These are phyloP conservation scores for Mastigias papua DNA, from an alignment of 30 jellyfish, hydroid and myxozoan species.

Conservation along the genomic window DNA sequence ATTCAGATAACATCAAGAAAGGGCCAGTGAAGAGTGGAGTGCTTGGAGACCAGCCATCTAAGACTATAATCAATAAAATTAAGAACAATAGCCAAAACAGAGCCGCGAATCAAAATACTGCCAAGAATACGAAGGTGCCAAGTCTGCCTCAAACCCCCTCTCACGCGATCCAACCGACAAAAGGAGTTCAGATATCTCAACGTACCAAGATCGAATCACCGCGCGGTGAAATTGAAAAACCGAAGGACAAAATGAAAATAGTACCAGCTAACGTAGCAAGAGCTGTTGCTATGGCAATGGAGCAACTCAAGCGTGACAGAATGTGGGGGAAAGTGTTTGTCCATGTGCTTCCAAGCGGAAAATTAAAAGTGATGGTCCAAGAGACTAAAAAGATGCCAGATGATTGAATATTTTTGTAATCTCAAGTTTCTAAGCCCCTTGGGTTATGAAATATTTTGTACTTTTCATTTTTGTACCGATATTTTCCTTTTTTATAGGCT, in stretches of 20 bases:
- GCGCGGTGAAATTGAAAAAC: conserved; percentile 39
- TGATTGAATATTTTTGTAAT: conserved; percentile 22
- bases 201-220: conserved; percentile 75
- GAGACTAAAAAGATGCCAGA: conserved; percentile 98
- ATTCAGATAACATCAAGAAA: conserved; percentile 29
- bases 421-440: not conserved
- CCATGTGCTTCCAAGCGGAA: conserved; percentile 99
- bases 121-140: conserved; percentile 15
- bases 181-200: conserved; percentile 32
- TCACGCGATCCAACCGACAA: conserved; percentile 25
- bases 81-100: conserved; percentile 13
- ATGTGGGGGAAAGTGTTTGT: conserved; percentile 99
- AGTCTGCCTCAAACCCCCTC: conserved; percentile 14
- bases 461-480: no score
- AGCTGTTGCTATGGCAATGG: conserved; percentile 99
- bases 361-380: conserved; percentile 98
- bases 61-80: not conserved
- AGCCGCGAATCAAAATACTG: not conserved
- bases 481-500: no score
- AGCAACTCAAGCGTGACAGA: conserved; percentile 94
- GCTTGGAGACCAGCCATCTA: conserved; percentile 83
- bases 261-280: conserved; percentile 98
- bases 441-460: no score
- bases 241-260: conserved; percentile 79
- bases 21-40: conserved; percentile 62